These are phyloP conservation scores for Plecotus auritus DNA, from an alignment of 2,113 vertebrate genomes.

Conservation along the genomic window DNA sequence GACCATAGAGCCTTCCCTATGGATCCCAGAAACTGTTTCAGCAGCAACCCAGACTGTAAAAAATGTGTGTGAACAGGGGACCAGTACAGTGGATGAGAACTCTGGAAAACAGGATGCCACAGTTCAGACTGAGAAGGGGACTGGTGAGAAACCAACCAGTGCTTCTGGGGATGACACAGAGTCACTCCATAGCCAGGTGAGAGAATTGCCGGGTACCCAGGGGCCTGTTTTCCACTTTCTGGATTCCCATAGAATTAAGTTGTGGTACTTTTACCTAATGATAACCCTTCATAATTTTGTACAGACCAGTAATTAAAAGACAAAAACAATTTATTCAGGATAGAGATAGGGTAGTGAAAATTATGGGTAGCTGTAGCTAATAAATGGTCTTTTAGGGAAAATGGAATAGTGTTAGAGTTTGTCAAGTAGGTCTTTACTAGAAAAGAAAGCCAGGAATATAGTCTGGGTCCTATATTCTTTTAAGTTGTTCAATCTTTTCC, in stretches of 20 bases:
- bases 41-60: conserved; percentile 80
- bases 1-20: conserved; percentile 55
- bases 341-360: neutral
- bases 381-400: neutral
- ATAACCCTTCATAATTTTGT: neutral
- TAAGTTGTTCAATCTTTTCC: neutral
- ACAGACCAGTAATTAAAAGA: neutral
- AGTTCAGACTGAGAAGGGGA: conserved; percentile 77
- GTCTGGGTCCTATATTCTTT: neutral
- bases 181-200: conserved; percentile 83
- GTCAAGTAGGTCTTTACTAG: neutral
- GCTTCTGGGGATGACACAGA: conserved; percentile 74
- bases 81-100: conserved; percentile 71
- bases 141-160: conserved; percentile 63
- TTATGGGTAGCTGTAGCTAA: neutral
- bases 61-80: conserved; percentile 71
- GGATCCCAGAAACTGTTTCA: conserved; percentile 69
- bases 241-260: neutral
- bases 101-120: conserved; percentile 70
- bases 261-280: neutral
- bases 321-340: neutral
- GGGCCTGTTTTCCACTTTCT: neutral
- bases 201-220: neutral
- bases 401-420: conserved; percentile 2
- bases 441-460: neutral